Base-by-base conservation (phyloP, 2,888 invertebrate genomes). In the Noctua fimbriata region DNA sequence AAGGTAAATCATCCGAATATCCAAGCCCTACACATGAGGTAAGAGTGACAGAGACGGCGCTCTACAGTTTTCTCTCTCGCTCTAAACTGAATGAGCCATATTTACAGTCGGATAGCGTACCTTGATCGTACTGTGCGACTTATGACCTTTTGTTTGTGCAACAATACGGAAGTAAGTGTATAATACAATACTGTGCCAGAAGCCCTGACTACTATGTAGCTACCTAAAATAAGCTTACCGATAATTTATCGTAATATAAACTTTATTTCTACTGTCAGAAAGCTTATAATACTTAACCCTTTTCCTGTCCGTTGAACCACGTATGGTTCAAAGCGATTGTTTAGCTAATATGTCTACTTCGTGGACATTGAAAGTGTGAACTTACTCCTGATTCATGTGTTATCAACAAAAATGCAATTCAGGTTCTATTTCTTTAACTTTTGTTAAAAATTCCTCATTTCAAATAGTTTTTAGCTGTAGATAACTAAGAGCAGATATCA, bases 71-170 rank as follows among this genome's bases (percentile, higher is more conserved):
- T 58, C 58, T 58, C n/a, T 58, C 58, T 58, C 58, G 14, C n/a
- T 58, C n/a, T 58, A 58, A 58, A 58, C n/a, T 58, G n/a, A 58
- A 21, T 36, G 78, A 69, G n/a, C 3, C 28, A 78, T 77, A 63
- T 47, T 28, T 28, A 1, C 41, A 63, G 60, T 67, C 49, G 41
- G 58, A 32, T 28, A 24, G 36, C 12, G 44, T 76, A 77, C 36
- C 44, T 60, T 36, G 77, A 83, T 63, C 80, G 67, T 76, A 80
- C 41, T 67, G 66, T 82, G 86, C 73, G 77, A 36, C 83, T 82
- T 74, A 74, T 86, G 86, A 83, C 84, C 66, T 70, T 71, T 32
- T 66, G 44, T 74, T 66, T 74, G 86, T 84, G 83, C 86, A 72
- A 69, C 65, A 28, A 70, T 76, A 70, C 44, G 70, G 58, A 77